Evolutionary conservation across 2,797 vertebrate genomes (phyloP).

Genomic region (Darevskia mixta): DNA sequence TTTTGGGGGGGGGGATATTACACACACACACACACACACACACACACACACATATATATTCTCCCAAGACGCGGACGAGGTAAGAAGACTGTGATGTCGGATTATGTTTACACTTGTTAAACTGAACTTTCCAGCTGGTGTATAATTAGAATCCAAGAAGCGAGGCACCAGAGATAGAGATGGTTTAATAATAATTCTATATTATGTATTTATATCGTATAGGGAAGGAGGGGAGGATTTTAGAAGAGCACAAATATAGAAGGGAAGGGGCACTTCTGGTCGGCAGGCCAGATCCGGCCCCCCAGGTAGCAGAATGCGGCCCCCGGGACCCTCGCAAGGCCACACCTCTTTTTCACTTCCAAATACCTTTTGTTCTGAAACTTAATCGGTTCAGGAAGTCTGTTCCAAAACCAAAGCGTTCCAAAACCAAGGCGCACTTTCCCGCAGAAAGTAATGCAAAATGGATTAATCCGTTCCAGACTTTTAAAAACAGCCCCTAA

Average conservation of each 20-base stretch:
- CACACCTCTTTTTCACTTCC: no score
- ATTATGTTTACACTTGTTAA: conserved; percentile 33
- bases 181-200: conserved; percentile 25
- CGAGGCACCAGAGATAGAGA: not conserved
- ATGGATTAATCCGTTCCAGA: no score
- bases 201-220: not conserved
- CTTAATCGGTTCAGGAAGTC: no score
- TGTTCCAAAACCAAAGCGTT: no score
- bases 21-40: not conserved
- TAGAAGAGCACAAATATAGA: not conserved
- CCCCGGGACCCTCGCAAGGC: no score
- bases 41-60: not conserved
- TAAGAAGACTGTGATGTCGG: not conserved
- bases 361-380: no score
- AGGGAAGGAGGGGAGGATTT: not conserved
- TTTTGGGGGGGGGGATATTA: not conserved
- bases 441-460: no score
- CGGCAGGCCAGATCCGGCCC: not conserved
- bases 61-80: not conserved
- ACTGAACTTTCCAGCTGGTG: conserved; percentile 26
- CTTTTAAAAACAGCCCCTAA: no score
- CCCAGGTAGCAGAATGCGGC: no score
- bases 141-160: conserved; percentile 37
- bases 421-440: no score
- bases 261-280: not conserved